phyloP scores from a whole-genome alignment of 2,888 invertebrate genomes.

The Proisotoma minuta region DNA sequence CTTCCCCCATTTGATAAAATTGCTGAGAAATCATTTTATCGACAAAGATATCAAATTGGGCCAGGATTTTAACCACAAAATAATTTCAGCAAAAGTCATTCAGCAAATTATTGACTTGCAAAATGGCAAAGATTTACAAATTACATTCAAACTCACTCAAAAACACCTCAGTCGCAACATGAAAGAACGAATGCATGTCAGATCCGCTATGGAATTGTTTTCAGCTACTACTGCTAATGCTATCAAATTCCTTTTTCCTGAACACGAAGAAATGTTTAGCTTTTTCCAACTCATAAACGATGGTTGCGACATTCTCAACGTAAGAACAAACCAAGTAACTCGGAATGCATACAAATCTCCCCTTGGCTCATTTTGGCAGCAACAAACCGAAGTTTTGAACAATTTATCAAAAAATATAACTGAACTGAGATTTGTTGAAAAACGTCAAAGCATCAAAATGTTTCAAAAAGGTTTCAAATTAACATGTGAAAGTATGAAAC shows the following conservation, averaged over 20 bases:
- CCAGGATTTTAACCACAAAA: background rate
- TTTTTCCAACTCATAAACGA: constrained; percentile 18
- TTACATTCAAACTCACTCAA: background rate
- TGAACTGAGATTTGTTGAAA: background rate
- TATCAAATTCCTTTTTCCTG: background rate
- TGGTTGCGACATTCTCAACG: constrained; percentile 14
- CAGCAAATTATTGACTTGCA: background rate
- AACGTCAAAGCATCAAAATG: background rate
- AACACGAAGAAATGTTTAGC: constrained; percentile 1
- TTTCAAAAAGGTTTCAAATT: constrained; percentile 19
- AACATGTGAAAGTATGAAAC: background rate
- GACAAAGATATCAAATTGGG: constrained; percentile 23
- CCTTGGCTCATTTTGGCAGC: background rate
- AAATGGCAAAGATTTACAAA: constrained; percentile 3
- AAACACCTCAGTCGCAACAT: background rate
- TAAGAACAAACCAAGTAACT: background rate
- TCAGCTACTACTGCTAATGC: constrained; percentile 13
- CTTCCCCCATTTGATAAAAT: constrained; percentile 24
- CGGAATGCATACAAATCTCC: background rate
- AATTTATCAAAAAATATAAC: background rate
- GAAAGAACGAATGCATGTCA: constrained; percentile 14
- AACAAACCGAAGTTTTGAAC: constrained; percentile 8
- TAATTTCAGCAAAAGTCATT: constrained; percentile 17
- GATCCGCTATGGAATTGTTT: constrained; percentile 13
- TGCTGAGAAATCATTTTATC: constrained; percentile 30